Percentiles rank a stretch among this genome's conserved stretches.
Conservation (phyloP, 2,888 invertebrate genomes). For the Zaprionus bogoriensis region DNA sequence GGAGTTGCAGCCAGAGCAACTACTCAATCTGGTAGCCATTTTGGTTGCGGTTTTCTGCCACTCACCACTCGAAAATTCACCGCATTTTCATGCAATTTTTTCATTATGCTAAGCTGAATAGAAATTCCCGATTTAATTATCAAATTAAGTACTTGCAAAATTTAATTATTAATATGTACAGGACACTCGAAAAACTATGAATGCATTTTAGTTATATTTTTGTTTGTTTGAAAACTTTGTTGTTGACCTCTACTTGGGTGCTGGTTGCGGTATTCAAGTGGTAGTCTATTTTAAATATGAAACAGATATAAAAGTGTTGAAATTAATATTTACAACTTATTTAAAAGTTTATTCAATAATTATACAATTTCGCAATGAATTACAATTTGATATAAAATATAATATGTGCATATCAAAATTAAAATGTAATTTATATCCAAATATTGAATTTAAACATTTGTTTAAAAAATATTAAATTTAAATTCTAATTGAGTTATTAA, state of each 20-base stretch:
- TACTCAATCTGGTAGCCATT: slow-evolving; percentile 36
- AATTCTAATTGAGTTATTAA: background rate
- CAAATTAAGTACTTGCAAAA: slow-evolving; percentile 15
- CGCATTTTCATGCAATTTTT: slow-evolving; percentile 2
- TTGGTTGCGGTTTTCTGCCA: slow-evolving; percentile 22
- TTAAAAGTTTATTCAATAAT: too few relatives aligned
- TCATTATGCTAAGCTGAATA: background rate
- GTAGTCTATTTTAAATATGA: background rate
- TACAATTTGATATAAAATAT: too few relatives aligned
- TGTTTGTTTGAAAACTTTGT: background rate
- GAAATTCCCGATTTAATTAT: slow-evolving; percentile 13
- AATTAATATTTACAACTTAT: background rate
- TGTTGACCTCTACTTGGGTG: too few relatives aligned
- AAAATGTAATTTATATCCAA: too few relatives aligned
- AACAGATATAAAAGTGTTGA: background rate
- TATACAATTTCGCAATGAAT: too few relatives aligned
- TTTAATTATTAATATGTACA: slow-evolving; percentile 29
- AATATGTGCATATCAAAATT: too few relatives aligned
- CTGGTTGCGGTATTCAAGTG: too few relatives aligned
- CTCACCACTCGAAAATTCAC: slow-evolving; percentile 7
- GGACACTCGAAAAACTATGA: background rate
- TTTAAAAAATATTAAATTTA: background rate
- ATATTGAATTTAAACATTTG: too few relatives aligned
- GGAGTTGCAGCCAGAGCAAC: background rate
- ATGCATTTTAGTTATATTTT: background rate